phyloP scores from a whole-genome alignment of 2,113 vertebrate genomes.

The Hypanus sabinus region DNA sequence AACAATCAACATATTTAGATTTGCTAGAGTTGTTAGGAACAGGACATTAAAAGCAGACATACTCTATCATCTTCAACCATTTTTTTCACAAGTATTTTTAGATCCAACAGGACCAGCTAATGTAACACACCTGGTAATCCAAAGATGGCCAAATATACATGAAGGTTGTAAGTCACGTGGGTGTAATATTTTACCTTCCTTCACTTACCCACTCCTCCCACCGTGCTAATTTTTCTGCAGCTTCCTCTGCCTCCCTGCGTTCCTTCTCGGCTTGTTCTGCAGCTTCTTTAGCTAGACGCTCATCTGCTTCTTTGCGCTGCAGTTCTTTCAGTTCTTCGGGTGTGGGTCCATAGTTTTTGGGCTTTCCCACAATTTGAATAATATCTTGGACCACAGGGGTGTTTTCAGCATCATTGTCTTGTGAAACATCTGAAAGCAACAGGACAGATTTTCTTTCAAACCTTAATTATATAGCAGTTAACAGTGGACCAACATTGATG shows the following conservation, averaged over 20 bases:
- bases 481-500: background rate
- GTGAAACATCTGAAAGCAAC: slow-evolving; percentile 62
- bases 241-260: slow-evolving; percentile 59
- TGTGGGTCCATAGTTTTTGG: slow-evolving; percentile 69
- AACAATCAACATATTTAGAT: background rate
- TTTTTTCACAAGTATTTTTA: background rate
- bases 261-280: slow-evolving; percentile 52
- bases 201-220: slow-evolving; percentile 81
- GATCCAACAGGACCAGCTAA: too few species aligned
- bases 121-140: too few species aligned
- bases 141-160: too few species aligned
- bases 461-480: background rate
- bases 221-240: slow-evolving; percentile 52
- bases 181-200: background rate
- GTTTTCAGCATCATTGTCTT: slow-evolving; percentile 59
- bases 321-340: slow-evolving; percentile 61
- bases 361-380: slow-evolving; percentile 61
- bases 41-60: background rate
- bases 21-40: background rate
- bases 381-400: slow-evolving; percentile 62
- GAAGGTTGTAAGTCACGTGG: background rate
- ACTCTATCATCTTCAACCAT: background rate
- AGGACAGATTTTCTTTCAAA: background rate
- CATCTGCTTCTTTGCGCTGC: slow-evolving; percentile 56
- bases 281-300: slow-evolving; percentile 54